Conservation (phyloP, 2,797 vertebrate genomes). For the Falco novaeseelandiae region DNA sequence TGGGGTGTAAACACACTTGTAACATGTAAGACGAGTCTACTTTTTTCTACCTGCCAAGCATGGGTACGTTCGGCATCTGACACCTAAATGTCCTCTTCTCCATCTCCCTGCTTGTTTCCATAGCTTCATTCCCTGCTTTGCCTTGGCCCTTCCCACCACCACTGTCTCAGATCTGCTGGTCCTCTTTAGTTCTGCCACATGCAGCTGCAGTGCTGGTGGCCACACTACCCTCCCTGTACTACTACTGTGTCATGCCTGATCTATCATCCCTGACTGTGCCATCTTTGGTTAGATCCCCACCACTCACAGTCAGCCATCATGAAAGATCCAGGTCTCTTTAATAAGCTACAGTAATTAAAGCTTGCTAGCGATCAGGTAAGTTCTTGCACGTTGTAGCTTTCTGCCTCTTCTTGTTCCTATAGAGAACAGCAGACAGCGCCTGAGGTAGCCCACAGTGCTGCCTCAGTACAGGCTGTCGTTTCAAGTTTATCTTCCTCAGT, state of each 20-base stretch:
- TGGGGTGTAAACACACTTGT: background rate
- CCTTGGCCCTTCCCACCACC: background rate
- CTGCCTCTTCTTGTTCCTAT: background rate
- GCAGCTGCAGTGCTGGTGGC: background rate
- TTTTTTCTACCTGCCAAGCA: background rate
- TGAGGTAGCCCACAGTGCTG: background rate
- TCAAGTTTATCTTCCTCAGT: background rate
- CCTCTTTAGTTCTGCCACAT: background rate
- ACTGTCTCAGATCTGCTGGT: background rate
- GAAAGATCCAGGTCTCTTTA: background rate
- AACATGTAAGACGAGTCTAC: background rate
- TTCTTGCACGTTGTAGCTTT: background rate
- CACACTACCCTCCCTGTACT: background rate
- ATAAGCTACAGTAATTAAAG: background rate
- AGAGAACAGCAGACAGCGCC: background rate
- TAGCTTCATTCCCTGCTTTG: background rate
- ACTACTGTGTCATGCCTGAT: background rate
- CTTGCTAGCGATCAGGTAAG: background rate
- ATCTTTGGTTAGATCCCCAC: background rate
- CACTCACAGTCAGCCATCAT: background rate
- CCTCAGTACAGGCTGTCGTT: background rate
- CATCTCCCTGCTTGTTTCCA: background rate
- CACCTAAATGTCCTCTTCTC: background rate
- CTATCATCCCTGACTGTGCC: background rate
- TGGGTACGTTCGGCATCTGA: background rate